These are phyloP conservation scores for Lasioglossum marginatum DNA, from an alignment of 2,888 invertebrate species.

Conservation along the genomic window DNA sequence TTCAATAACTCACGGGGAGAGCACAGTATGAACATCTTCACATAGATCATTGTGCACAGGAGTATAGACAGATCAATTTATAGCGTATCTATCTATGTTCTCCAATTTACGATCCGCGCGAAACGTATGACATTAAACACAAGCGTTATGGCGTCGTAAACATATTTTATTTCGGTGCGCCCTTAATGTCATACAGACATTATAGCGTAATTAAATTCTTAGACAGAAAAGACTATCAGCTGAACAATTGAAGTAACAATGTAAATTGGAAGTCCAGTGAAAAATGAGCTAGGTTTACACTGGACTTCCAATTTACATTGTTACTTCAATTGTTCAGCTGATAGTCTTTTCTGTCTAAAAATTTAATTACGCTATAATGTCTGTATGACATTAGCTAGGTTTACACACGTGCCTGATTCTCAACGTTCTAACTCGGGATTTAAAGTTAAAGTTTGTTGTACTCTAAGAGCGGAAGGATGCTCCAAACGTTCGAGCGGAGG, in stretches of 20 bases:
- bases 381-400: not conserved
- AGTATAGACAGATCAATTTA: not conserved
- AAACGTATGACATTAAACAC: not conserved
- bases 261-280: not conserved
- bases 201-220: not conserved
- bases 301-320: not conserved
- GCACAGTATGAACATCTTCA: not conserved
- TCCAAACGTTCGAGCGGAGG: not conserved
- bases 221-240: not conserved
- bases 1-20: not conserved
- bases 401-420: not conserved
- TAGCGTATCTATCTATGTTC: not conserved
- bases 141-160: not conserved
- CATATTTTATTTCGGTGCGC: not conserved
- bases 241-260: not conserved
- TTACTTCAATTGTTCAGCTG: not conserved
- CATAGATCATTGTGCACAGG: not conserved
- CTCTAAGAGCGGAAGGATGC: slow-evolving; percentile 1
- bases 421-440: not conserved
- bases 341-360: not conserved
- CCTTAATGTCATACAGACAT: not conserved
- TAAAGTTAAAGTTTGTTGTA: not conserved
- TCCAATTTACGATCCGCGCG: not conserved
- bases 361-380: not conserved
- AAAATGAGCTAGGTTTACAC: not conserved